Conservation (phyloP, 2,113 vertebrate genomes). For the Pelecanoides urinatrix region DNA sequence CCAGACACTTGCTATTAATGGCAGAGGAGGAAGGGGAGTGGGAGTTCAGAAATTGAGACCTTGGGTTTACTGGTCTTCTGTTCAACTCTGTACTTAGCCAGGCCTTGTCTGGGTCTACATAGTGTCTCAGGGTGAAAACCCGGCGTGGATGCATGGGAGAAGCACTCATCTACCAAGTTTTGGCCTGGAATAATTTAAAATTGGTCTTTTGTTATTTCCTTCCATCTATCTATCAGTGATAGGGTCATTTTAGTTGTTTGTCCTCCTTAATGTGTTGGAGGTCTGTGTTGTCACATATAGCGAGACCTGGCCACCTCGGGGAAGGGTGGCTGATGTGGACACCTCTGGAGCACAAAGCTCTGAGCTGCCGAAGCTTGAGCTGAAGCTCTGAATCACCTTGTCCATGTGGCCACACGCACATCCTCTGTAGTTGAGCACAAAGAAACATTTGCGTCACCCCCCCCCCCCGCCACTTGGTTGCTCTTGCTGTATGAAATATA, state of each 20-base stretch:
- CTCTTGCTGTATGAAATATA: background rate
- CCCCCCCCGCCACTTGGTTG: background rate
- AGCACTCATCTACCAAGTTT: background rate
- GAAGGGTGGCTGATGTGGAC: background rate
- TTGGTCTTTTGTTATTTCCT: background rate
- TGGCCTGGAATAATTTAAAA: background rate
- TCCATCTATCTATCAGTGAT: background rate
- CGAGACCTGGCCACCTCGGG: rapidly evolving
- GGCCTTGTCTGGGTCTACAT: background rate
- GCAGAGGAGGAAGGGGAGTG: background rate
- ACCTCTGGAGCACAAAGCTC: background rate
- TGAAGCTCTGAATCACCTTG: background rate
- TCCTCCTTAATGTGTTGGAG: background rate
- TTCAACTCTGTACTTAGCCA: background rate
- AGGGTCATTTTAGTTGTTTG: background rate
- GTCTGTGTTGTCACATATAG: background rate
- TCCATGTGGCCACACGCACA: background rate
- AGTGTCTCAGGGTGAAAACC: background rate
- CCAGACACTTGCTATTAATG: background rate
- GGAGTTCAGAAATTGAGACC: background rate
- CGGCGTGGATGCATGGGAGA: background rate
- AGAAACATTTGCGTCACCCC: background rate
- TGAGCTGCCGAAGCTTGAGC: background rate
- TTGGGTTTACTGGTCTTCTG: background rate
- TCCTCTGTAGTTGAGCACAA: background rate